Conservation (phyloP, 2,888 invertebrate species). For the Drosophila borborema region DNA sequence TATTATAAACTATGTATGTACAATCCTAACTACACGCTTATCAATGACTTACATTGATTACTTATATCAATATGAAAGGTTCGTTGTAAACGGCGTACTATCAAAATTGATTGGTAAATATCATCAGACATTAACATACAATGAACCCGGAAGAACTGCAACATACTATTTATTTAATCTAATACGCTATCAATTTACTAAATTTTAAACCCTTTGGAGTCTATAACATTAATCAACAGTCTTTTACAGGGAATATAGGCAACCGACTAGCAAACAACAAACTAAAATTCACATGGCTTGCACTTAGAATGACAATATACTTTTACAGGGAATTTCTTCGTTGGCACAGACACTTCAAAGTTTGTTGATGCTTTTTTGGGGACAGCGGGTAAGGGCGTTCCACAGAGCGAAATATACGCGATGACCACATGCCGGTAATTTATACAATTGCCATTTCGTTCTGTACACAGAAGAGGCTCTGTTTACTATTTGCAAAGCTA, state of each 20-base stretch:
- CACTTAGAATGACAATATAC: background rate
- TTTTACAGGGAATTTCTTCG: slow-evolving; percentile 19
- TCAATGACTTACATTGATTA: background rate
- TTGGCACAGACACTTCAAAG: background rate
- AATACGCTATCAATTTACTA: background rate
- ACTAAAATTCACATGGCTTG: background rate
- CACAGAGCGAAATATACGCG: slow-evolving; percentile 17
- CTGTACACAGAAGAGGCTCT: slow-evolving; percentile 25
- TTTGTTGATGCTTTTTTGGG: slow-evolving; percentile 15
- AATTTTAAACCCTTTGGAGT: background rate
- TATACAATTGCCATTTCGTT: slow-evolving; percentile 47
- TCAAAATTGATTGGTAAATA: background rate
- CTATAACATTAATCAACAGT: background rate
- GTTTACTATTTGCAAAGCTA: slow-evolving; percentile 22
- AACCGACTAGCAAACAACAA: background rate
- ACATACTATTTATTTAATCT: too few relatives aligned
- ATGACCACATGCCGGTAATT: slow-evolving; percentile 73
- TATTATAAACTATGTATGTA: background rate
- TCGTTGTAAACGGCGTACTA: background rate
- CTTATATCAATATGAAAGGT: background rate
- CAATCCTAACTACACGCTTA: background rate
- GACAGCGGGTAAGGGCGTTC: slow-evolving; percentile 28
- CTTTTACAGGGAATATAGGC: background rate
- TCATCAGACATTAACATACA: background rate
- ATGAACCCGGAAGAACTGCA: slow-evolving; percentile 1